These are phyloP conservation scores for Hecatera dysodea DNA, from an alignment of 2,888 invertebrate genomes.

Conservation along the genomic window DNA sequence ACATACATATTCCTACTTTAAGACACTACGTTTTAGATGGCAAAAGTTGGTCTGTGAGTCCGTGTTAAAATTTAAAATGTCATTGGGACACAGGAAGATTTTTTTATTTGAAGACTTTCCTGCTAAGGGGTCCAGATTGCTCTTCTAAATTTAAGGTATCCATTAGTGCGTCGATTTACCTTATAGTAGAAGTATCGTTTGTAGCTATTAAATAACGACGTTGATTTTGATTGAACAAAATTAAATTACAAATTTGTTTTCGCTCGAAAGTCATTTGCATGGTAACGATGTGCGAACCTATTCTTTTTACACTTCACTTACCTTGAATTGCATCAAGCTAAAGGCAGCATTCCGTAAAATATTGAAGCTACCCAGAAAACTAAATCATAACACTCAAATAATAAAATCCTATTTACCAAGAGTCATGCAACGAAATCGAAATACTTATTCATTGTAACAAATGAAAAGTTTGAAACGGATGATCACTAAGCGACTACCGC, in stretches of 20 bases:
- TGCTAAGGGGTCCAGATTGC: too few relatives aligned
- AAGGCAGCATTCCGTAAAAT: background rate
- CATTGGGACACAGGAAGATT: too few relatives aligned
- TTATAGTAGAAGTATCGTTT: background rate
- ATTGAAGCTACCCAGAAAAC: background rate
- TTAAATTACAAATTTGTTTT: too few relatives aligned
- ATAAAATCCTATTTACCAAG: background rate
- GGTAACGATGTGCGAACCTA: too few relatives aligned
- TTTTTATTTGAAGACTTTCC: too few relatives aligned
- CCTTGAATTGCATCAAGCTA: too few relatives aligned
- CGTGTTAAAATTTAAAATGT: too few relatives aligned
- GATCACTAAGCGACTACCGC: conserved; percentile 59
- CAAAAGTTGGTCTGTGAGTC: background rate
- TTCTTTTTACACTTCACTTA: too few relatives aligned
- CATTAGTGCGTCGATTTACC: too few relatives aligned
- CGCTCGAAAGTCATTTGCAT: too few relatives aligned
- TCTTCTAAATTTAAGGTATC: too few relatives aligned
- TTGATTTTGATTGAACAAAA: background rate
- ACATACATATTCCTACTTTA: background rate
- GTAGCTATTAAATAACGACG: background rate
- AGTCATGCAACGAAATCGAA: conserved; percentile 8
- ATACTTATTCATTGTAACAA: conserved; percentile 41
- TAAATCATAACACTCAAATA: background rate
- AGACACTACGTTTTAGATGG: background rate
- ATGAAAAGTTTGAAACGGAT: conserved; percentile 57